Conservation (phyloP, 2,113 vertebrate species). For the Globicephala melas region DNA sequence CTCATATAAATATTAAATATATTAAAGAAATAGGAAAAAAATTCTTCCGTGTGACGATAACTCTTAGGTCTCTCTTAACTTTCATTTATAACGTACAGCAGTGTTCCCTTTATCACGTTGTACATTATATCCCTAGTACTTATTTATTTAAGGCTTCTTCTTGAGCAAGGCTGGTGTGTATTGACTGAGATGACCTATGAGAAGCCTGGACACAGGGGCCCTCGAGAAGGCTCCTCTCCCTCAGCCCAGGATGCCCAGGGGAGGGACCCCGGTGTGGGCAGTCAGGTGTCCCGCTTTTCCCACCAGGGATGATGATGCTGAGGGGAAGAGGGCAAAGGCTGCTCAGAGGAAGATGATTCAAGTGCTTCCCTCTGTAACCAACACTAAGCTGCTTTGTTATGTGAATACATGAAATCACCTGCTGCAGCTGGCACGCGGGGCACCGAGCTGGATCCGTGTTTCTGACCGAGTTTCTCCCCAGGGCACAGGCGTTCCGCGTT, state of each 20-base stretch:
- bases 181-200: not conserved
- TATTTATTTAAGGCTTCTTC: not conserved
- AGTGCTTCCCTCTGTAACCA: not conserved
- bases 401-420: not conserved
- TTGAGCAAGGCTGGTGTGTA: not conserved
- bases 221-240: not conserved
- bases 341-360: not conserved
- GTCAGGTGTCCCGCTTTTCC: not conserved
- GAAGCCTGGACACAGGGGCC: not conserved
- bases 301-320: too few species aligned
- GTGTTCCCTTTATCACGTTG: not conserved
- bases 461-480: not conserved
- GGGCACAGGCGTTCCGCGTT: rapidly evolving
- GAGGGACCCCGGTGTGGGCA: not conserved
- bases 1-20: not conserved
- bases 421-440: not conserved
- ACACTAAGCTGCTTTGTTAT: not conserved
- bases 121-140: not conserved
- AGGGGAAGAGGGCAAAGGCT: not conserved
- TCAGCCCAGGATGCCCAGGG: rapidly evolving
- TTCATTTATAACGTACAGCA: not conserved
- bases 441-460: rapidly evolving
- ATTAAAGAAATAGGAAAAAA: not conserved
- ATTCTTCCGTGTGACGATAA: not conserved
- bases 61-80: not conserved